Conservation (phyloP, 30 jellyfish, hydroid and myxozoan genomes). For the Aurelia sp. region DNA sequence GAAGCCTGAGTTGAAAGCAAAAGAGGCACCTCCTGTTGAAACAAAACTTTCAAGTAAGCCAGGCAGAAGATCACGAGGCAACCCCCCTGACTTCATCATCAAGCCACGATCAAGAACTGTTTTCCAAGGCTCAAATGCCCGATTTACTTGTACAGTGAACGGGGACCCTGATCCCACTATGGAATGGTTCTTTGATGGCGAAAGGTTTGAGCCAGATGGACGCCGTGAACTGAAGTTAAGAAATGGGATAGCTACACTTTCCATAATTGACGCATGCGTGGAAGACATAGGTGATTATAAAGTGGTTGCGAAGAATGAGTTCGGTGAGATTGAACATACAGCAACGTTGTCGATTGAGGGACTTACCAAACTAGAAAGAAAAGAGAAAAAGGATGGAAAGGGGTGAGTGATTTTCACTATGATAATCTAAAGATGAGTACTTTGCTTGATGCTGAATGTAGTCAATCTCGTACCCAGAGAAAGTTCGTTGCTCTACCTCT, state of each 20-base stretch:
- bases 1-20: neutral
- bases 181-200: slow-evolving; percentile 85
- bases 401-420: too few species aligned
- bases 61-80: slow-evolving; percentile 49
- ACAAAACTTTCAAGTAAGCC: slow-evolving; percentile 25
- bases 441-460: too few species aligned
- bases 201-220: slow-evolving; percentile 40
- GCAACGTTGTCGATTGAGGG: slow-evolving; percentile 76
- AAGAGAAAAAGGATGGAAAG: neutral
- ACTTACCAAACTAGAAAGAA: slow-evolving; percentile 37
- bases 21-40: slow-evolving; percentile 21
- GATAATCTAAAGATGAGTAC: too few species aligned
- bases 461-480: too few species aligned
- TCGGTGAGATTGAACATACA: slow-evolving; percentile 66
- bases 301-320: slow-evolving; percentile 76
- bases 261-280: slow-evolving; percentile 73
- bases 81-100: slow-evolving; percentile 84
- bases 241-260: slow-evolving; percentile 70
- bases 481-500: too few species aligned
- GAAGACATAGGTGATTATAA: slow-evolving; percentile 85
- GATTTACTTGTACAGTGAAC: slow-evolving; percentile 73
- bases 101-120: slow-evolving; percentile 84
- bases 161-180: slow-evolving; percentile 89
- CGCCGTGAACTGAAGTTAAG: slow-evolving; percentile 67
- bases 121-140: slow-evolving; percentile 68